Percentiles rank a stretch among this genome's conserved stretches.
These are phyloP conservation scores for Pachyseris speciosa DNA, from an alignment of 64 coral and sea anemone species.

Conservation along the genomic window DNA sequence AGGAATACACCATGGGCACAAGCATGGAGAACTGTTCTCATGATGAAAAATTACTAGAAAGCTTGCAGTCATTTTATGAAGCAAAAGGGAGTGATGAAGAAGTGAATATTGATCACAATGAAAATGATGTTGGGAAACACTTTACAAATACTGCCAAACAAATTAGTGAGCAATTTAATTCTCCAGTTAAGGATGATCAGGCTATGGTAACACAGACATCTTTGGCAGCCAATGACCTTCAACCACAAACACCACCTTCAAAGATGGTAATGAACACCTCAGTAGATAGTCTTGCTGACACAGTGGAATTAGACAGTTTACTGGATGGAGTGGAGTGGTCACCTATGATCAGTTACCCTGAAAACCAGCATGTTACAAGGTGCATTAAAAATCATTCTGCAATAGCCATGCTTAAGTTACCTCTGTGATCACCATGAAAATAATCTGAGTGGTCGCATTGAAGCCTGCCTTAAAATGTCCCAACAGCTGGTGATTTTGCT, in stretches of 20 bases:
- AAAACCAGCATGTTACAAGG: not conserved
- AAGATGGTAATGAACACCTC: conserved; percentile 17
- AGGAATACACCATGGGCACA: conserved; percentile 6
- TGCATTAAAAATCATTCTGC: not conserved
- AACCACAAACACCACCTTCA: not conserved
- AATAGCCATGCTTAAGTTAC: too few relatives aligned
- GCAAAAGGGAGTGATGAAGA: not conserved
- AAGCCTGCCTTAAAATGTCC: too few relatives aligned
- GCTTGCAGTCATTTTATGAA: not conserved
- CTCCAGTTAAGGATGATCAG: not conserved
- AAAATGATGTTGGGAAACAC: not conserved
- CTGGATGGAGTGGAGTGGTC: conserved; percentile 84
- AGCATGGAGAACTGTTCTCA: not conserved
- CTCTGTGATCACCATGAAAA: too few relatives aligned
- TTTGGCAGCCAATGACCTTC: not conserved
- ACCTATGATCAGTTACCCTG: conserved; percentile 18
- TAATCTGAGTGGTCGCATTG: too few relatives aligned
- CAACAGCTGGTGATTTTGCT: too few relatives aligned
- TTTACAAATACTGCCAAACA: not conserved
- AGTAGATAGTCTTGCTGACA: conserved; percentile 74
- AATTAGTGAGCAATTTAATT: not conserved
- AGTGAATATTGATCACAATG: not conserved
- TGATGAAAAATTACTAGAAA: not conserved
- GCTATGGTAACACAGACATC: conserved; percentile 1
- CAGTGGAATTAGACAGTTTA: conserved; percentile 45